A percentile compares a stretch with the other conserved stretches of the same genome.
phyloP scores from a whole-genome alignment of 2,113 vertebrate species.

The Lichenostomus cassidix region DNA sequence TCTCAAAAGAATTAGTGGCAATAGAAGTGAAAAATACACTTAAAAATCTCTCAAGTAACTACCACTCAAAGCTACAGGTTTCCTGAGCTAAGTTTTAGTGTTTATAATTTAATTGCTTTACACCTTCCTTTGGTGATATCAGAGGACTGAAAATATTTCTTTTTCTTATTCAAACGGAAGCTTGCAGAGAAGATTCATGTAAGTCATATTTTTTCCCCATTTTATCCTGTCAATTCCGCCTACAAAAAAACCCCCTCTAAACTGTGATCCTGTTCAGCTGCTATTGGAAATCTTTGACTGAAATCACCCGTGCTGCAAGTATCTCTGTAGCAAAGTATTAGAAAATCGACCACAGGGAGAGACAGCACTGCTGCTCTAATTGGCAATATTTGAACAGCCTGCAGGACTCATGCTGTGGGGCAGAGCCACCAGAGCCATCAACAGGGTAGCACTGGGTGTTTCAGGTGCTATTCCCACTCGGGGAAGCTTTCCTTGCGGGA shows the following conservation, averaged over 20 bases:
- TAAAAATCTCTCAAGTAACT: neutral
- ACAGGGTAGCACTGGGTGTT: neutral
- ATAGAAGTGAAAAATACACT: neutral
- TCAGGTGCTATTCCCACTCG: neutral
- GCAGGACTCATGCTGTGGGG: neutral
- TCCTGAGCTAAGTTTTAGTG: neutral
- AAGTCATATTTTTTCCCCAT: neutral
- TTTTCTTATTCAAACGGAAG: slow-evolving; percentile 1
- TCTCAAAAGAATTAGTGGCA: neutral
- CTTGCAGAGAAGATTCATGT: neutral
- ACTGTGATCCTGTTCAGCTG: neutral
- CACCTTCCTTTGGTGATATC: slow-evolving; percentile 22
- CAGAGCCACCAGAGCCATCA: neutral
- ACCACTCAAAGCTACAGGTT: slow-evolving; percentile 1
- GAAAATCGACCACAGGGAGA: neutral
- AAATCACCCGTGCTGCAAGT: neutral
- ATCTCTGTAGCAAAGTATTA: neutral
- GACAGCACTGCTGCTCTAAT: neutral
- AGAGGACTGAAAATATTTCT: neutral
- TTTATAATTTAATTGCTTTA: slow-evolving; percentile 55
- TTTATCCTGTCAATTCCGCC: neutral
- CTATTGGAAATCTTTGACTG: neutral
- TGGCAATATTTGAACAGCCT: neutral
- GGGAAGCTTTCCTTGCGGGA: neutral
- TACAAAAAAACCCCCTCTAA: neutral